Conservation (phyloP, 1,140 invertebrate genomes). For the Solenopsis fugax region DNA sequence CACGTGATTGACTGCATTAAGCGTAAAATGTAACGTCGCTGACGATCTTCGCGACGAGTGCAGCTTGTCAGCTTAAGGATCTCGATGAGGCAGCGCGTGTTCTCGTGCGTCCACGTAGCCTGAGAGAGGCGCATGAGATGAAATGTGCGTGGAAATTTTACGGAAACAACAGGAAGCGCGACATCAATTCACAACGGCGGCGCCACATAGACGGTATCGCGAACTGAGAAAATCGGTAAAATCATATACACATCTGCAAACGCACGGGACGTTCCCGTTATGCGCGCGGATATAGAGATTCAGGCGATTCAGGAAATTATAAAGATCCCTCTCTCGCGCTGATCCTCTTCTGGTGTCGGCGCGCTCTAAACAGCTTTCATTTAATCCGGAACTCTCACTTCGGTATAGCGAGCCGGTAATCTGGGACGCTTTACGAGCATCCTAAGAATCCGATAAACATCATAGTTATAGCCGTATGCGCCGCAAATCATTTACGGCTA, state of each 20-base stretch:
- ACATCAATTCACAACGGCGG: constrained; percentile 18
- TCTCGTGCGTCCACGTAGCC: constrained; percentile 5
- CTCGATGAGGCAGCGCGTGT: background rate
- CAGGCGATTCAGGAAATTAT: constrained; percentile 62
- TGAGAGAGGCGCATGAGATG: constrained; percentile 4
- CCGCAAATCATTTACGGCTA: constrained; percentile 73
- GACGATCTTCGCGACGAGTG: constrained; percentile 35
- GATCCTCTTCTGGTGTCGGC: constrained; percentile 8
- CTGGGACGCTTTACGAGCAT: constrained; percentile 48
- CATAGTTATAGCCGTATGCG: constrained; percentile 72
- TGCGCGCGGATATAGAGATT: background rate
- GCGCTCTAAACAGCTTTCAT: constrained; percentile 35
- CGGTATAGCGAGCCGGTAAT: constrained; percentile 50
- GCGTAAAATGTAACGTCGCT: constrained; percentile 32
- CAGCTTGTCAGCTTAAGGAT: constrained; percentile 25
- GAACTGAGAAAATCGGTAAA: constrained; percentile 30
- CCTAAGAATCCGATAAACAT: constrained; percentile 73
- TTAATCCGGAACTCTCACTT: constrained; percentile 69
- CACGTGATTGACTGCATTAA: constrained; percentile 60
- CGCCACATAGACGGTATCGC: background rate
- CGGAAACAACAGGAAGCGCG: constrained; percentile 45
- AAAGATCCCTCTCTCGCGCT: background rate
- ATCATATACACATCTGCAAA: background rate
- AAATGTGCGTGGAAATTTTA: constrained; percentile 48
- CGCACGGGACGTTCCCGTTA: constrained; percentile 48